Evolutionary conservation across 2,888 invertebrate genomes (phyloP), one percentile per base, ranked within the genome.

Genomic region (Parelbella ahira): DNA sequence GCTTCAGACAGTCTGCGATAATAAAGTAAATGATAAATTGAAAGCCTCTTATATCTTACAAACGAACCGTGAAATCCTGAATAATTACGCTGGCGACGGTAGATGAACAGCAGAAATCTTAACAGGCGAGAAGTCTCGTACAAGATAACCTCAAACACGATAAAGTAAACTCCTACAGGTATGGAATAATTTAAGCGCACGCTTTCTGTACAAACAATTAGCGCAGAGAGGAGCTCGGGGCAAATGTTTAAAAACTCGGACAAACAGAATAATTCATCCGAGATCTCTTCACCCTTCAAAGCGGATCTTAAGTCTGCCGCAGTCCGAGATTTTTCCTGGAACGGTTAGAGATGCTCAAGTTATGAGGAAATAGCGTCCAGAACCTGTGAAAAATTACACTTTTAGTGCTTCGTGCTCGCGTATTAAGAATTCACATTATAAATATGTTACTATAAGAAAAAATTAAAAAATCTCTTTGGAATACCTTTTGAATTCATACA

Each of bases 191-290:
- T 48, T 30, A 45, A 42, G 34, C 33, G 13, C 30, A 37, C 21
- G 50, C 49, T 49, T 41, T 32, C 52, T 53, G 48, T 53, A 45
- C 60, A 72, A 68, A 65, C 67, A 69, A 60, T 54, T 53, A 58
- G 41, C 52, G 49, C 43, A 44, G 43, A 54, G 48, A 51, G 49
- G 48, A 55, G 53, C 48, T 52, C 53, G 54, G 54, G 49, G 65
- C 55, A 60, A 70, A 71, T 67, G 61, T 63, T 68, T 67, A 69
- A 68, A 68, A 70, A 71, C 60, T 75, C 68, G 66, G 68, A 78
- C 81, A 83, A 80, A 80, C 80, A 71, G 77, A 80, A 82, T 82
- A 78, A 78, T 78, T 82, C 77, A 76, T 75, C 69, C 69, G 65
- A 67, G 67, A 64, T 62, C 68, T 67, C 60, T 58, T 62, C 60